Conservation (phyloP, 2,888 invertebrate genomes). For the Trissolcus brochymenae region DNA sequence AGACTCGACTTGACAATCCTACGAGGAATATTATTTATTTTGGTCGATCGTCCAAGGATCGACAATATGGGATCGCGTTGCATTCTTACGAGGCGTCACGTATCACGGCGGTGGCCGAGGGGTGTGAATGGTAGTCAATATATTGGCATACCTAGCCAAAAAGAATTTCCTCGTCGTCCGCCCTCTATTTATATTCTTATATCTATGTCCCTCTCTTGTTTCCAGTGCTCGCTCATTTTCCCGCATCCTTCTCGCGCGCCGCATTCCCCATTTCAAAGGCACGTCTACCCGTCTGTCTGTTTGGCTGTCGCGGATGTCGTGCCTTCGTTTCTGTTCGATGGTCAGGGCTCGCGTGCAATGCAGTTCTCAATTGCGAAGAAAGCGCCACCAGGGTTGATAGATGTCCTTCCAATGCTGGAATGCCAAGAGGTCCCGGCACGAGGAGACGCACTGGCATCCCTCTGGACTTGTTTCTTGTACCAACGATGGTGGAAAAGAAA, state of each 20-base stretch:
- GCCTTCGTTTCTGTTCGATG: conserved; percentile 60
- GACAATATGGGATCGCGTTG: conserved; percentile 54
- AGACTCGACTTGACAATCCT: conserved; percentile 22
- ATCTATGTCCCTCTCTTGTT: conserved; percentile 45
- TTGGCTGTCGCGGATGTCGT: conserved; percentile 60
- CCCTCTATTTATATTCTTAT: conserved; percentile 43
- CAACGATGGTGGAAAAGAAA: conserved; percentile 23
- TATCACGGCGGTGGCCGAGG: conserved; percentile 61
- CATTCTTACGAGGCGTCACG: conserved; percentile 75
- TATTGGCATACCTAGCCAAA: conserved; percentile 76
- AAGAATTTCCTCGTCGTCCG: conserved; percentile 73
- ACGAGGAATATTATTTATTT: conserved; percentile 50
- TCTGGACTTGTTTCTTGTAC: conserved; percentile 42
- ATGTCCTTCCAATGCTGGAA: conserved; percentile 72
- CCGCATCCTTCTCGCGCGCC: conserved; percentile 49
- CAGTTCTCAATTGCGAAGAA: conserved; percentile 71
- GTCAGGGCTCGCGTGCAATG: conserved; percentile 62
- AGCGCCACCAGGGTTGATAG: conserved; percentile 70
- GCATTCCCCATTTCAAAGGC: conserved; percentile 56
- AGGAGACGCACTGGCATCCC: conserved; percentile 54
- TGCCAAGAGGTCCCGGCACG: conserved; percentile 62
- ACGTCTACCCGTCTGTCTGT: conserved; percentile 63
- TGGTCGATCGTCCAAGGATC: conserved; percentile 16
- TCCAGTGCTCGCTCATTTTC: conserved; percentile 51
- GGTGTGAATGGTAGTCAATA: conserved; percentile 69